Evolutionary conservation across 2,888 invertebrate species (phyloP), one percentile per base, ranked within the genome.

Genomic region (Onchidella celtica): DNA sequence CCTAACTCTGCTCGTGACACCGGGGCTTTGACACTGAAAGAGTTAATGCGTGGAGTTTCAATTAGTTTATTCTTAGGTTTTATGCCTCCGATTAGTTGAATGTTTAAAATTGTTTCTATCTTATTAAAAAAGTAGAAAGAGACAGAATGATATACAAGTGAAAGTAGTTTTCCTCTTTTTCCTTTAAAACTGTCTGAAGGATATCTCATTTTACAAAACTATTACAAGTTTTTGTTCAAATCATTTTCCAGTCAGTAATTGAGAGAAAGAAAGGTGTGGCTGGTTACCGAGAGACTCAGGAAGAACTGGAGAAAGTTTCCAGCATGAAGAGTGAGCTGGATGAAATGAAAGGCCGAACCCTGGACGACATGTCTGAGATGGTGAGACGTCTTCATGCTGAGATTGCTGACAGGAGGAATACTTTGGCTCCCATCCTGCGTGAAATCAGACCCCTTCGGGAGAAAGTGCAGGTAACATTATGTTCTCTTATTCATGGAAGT

Each of bases 401-500:
- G 94, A 94, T 96, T 79, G 95, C 95, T 3, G 94, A 95, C 75
- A 95, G 95, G 92, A 95, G 96, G 83, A 95, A 95, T 57, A 95
- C 95, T 87, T 90, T 95, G 66, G 94, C 95, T 0, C 95, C 95
- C 1, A 91, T 95, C 47, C 94, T 95, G 38, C 94, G 94, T 89
- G 95, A 95, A 85, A 94, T 97, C 75, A 95, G 96, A 88, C 95
- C 95, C 1, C 93, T 96, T 76, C 94, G 96, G 86, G 95, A 96
- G 85, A 95, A 95, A 88, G 95, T 94, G 72, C 92, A 93, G 91
- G 94, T 93, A 85, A 6, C 17, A n/a, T n/a, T n/a, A n/a, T n/a
- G n/a, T n/a, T n/a, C n/a, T n/a, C n/a, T n/a, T n/a, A n/a, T n/a
- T n/a, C n/a, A n/a, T n/a, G n/a, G n/a, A n/a, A n/a, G n/a, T n/a